Percentiles rank a stretch among this genome's conserved stretches.
These are phyloP conservation scores for Pangasius djambal DNA, from an alignment of 2,797 vertebrate genomes.

Conservation along the genomic window DNA sequence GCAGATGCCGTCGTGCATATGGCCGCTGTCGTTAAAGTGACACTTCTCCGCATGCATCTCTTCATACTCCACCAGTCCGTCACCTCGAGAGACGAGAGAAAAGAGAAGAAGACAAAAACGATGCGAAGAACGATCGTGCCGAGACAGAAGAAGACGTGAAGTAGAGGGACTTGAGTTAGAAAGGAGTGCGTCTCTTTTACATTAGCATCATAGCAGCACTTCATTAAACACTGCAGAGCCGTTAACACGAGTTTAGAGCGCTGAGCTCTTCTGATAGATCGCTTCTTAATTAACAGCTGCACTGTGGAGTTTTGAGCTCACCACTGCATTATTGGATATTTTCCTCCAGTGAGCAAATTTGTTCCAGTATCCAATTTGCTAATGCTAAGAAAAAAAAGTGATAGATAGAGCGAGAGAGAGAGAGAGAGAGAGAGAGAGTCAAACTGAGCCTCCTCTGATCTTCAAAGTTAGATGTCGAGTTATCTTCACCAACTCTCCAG, in stretches of 20 bases:
- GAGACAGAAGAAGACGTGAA: too few species aligned
- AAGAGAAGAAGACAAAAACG: not conserved
- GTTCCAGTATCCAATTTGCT: not conserved
- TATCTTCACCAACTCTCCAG: not conserved
- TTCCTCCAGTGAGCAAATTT: not conserved
- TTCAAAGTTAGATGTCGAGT: slow-evolving; percentile 23
- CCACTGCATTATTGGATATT: not conserved
- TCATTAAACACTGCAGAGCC: not conserved
- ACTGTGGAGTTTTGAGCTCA: not conserved
- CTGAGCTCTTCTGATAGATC: not conserved
- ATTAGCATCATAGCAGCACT: not conserved
- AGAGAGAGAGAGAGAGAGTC: slow-evolving; percentile 14
- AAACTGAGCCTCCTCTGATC: not conserved
- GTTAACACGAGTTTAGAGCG: not conserved
- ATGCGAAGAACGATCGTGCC: not conserved
- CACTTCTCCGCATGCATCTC: slow-evolving; percentile 22
- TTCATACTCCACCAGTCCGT: slow-evolving; percentile 44
- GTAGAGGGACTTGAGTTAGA: not conserved
- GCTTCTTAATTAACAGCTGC: not conserved
- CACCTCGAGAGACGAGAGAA: slow-evolving; percentile 35
- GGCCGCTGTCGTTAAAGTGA: slow-evolving; percentile 40
- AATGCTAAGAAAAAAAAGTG: not conserved
- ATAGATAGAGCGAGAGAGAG: not conserved
- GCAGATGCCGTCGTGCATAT: slow-evolving; percentile 52
- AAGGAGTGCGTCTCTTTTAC: not conserved